Conservation (phyloP, 2,797 vertebrate genomes). For the Peromyscus nudipes region DNA sequence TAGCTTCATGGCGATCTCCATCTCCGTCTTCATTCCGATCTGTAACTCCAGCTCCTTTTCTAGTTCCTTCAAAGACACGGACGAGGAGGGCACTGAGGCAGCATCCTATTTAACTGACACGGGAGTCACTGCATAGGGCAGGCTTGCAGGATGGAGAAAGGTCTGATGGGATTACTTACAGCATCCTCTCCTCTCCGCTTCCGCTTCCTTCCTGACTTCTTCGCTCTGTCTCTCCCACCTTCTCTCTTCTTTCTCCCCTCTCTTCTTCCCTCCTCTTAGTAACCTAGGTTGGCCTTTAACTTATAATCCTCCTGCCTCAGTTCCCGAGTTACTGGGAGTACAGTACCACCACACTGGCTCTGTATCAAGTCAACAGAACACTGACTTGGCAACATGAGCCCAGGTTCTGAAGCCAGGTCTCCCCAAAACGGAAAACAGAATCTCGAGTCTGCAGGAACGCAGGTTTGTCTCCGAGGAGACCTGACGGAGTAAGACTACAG, state of each 20-base stretch:
- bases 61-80: conserved; percentile 91
- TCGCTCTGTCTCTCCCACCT: not conserved
- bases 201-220: not conserved
- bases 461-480: not conserved
- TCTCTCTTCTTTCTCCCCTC: not conserved
- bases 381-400: not conserved
- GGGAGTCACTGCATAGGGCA: not conserved
- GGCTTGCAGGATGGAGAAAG: not conserved
- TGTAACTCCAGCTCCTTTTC: conserved; percentile 97
- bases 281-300: not conserved
- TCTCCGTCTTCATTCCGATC: conserved; percentile 96
- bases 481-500: not conserved
- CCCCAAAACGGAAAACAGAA: not conserved
- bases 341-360: not conserved
- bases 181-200: not conserved
- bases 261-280: not conserved
- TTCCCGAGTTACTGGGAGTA: not conserved
- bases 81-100: conserved; percentile 10
- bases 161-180: not conserved
- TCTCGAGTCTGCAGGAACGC: not conserved
- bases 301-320: not conserved
- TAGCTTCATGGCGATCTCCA: conserved; percentile 99
- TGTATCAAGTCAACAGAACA: not conserved
- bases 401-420: not conserved
- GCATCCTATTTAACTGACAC: not conserved